Evolutionary conservation across 2,888 invertebrate genomes (phyloP), one percentile per base, ranked within the genome.

Genomic region (Dryobota labecula): DNA sequence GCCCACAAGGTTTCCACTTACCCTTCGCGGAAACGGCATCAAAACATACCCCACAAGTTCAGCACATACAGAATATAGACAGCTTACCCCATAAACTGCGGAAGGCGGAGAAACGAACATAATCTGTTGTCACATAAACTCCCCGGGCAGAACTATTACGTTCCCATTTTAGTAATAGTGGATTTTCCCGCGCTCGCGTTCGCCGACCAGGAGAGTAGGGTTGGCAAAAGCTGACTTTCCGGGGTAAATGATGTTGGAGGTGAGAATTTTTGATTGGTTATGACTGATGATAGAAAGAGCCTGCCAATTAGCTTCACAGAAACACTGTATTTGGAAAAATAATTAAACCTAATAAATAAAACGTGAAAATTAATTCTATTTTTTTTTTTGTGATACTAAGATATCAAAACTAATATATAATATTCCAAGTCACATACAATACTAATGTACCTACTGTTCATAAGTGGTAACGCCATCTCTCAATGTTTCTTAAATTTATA

Each of bases 101-200:
- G 53, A 49, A 68, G 57, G 73, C 78, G 61, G 73, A 75, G 81
- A 80, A 78, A 82, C 66, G 49, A 62, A 65, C 70, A 82, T 76
- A 82, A 84, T 83, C 70, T 82, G 79, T 83, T 82, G 73, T 79
- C 82, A 73, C 73, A 76, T 82, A 84, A 84, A 79, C 76, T 80
- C 54, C 41, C 27, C 27, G 66, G 38, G 76, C 73, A 76, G 73
- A 72, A 76, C 71, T 78, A 75, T 83, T 81, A 83, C 69, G 76
- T 53, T 43, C 63, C 70, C 68, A 84, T 81, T 81, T 70, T 36
- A 78, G 83, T 76, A 84, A 84, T 81, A 71, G 82, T 38, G 51
- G 71, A 82, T 64, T 67, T 75, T 51, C 58, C 62, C 67, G 58
- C 65, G 49, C 60, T 64, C 30, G 47, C 67, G 53, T 58, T 43